phyloP scores from a whole-genome alignment of 2,888 invertebrate genomes.

The Pammene fasciana region DNA sequence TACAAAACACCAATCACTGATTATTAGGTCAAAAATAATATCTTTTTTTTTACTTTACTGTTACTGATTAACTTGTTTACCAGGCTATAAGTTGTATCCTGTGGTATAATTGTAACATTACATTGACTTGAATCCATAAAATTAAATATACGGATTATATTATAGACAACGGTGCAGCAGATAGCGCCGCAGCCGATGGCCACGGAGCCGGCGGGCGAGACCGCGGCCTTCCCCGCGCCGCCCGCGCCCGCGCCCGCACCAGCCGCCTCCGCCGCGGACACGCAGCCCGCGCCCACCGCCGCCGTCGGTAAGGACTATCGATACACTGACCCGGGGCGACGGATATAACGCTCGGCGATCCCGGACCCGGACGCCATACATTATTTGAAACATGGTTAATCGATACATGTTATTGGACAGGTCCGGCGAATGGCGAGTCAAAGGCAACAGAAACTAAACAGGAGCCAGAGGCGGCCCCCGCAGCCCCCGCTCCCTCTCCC shows the following conservation, averaged over 20 bases:
- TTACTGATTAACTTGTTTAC: no score
- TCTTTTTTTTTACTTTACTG: no score
- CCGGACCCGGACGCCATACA: no score
- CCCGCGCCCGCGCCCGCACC: constrained; percentile 39
- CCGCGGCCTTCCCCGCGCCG: constrained; percentile 44
- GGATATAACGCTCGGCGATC: no score
- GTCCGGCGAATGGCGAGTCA: constrained; percentile 46
- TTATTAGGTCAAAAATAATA: no score
- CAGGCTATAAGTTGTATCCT: no score
- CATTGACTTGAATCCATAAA: no score
- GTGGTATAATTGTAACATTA: no score
- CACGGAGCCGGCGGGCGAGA: constrained; percentile 47
- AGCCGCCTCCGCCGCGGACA: constrained; percentile 47
- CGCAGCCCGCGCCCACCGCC: constrained; percentile 56
- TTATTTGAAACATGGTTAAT: no score
- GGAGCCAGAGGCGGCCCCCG: constrained; percentile 39
- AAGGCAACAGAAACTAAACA: constrained; percentile 53
- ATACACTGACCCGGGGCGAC: no score
- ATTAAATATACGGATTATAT: not conserved
- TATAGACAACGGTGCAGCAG: constrained; percentile 59
- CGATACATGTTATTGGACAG: not conserved
- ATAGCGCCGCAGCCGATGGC: constrained; percentile 56
- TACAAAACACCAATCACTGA: no score
- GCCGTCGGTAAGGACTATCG: constrained; percentile 49
- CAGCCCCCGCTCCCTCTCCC: constrained; percentile 39